Percentiles rank a stretch among this genome's conserved stretches.
phyloP scores from a whole-genome alignment of 2,797 vertebrate genomes.

The Enteromius treurensis region DNA sequence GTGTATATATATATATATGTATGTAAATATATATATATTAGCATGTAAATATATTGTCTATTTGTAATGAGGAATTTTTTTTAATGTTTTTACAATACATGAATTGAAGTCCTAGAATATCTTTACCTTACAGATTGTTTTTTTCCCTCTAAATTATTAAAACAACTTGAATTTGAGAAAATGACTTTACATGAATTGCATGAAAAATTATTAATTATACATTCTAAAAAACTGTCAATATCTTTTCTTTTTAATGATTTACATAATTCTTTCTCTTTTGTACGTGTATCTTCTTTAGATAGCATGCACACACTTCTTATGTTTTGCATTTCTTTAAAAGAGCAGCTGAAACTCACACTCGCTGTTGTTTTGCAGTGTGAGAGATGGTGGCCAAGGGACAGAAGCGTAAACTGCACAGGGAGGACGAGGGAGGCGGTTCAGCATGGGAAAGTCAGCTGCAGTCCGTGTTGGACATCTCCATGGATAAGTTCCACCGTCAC shows the following conservation, averaged over 20 bases:
- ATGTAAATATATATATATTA: not conserved
- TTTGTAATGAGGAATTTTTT: too few relatives aligned
- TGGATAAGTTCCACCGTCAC: conserved; percentile 81
- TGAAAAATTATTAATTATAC: not conserved
- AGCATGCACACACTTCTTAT: too few relatives aligned
- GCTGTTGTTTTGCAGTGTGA: conserved; percentile 49
- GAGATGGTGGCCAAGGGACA: conserved; percentile 80
- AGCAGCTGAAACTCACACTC: not conserved
- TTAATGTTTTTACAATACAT: too few relatives aligned
- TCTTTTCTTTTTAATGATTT: not conserved
- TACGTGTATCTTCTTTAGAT: too few relatives aligned
- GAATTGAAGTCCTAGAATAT: not conserved
- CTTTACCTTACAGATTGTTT: not conserved
- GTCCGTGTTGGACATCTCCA: conserved; percentile 81
- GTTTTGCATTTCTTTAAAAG: not conserved
- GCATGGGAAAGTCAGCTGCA: conserved; percentile 76
- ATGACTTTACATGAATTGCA: not conserved
- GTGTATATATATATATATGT: too few relatives aligned
- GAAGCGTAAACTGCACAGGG: conserved; percentile 79
- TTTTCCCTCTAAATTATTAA: not conserved
- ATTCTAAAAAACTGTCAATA: not conserved
- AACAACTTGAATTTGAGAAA: not conserved
- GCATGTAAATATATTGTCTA: too few relatives aligned
- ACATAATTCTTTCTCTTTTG: not conserved
- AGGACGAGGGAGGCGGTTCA: conserved; percentile 60